Percentiles rank a stretch among this genome's conserved stretches.
Evolutionary conservation across 2,113 vertebrate genomes (phyloP).

Genomic region (Austrofundulus limnaeus): DNA sequence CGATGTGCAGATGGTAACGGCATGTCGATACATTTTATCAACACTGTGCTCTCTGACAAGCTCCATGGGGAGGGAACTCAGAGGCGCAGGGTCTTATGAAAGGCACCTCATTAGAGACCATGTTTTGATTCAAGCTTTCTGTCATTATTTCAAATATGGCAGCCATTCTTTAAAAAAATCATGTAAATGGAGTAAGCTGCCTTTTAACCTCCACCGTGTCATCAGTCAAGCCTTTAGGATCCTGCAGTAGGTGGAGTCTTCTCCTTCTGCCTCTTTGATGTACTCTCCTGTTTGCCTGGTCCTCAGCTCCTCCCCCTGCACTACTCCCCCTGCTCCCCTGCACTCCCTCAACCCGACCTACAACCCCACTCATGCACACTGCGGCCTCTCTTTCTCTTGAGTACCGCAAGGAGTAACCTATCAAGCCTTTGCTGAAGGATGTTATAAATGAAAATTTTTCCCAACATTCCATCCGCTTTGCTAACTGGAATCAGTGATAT

Average conservation of each 20-base stretch:
- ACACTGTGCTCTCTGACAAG: slow-evolving; percentile 62
- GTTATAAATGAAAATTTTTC: slow-evolving; percentile 99
- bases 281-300: slow-evolving; percentile 72
- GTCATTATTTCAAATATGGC: slow-evolving; percentile 40
- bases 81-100: slow-evolving; percentile 64
- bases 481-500: slow-evolving; percentile 92
- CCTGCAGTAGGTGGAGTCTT: slow-evolving; percentile 67
- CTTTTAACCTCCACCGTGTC: slow-evolving; percentile 59
- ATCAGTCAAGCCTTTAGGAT: slow-evolving; percentile 63
- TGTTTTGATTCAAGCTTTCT: slow-evolving; percentile 42
- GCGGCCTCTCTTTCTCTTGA: slow-evolving; percentile 82
- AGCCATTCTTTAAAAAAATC: slow-evolving; percentile 43
- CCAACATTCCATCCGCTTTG: slow-evolving; percentile 95
- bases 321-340: slow-evolving; percentile 51
- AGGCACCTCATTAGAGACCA: slow-evolving; percentile 59
- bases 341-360: slow-evolving; percentile 69
- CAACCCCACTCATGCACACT: slow-evolving; percentile 75
- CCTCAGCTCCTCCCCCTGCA: slow-evolving; percentile 69
- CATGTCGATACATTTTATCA: slow-evolving; percentile 62
- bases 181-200: slow-evolving; percentile 45
- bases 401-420: slow-evolving; percentile 99
- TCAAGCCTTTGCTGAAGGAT: slow-evolving; percentile 99
- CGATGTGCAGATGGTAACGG: slow-evolving; percentile 51
- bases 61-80: slow-evolving; percentile 55
- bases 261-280: slow-evolving; percentile 68